A percentile compares a stretch with the other conserved stretches of the same genome.
phyloP scores from a whole-genome alignment of 1,140 invertebrate genomes.

The Drosophila pseudoananassae region DNA sequence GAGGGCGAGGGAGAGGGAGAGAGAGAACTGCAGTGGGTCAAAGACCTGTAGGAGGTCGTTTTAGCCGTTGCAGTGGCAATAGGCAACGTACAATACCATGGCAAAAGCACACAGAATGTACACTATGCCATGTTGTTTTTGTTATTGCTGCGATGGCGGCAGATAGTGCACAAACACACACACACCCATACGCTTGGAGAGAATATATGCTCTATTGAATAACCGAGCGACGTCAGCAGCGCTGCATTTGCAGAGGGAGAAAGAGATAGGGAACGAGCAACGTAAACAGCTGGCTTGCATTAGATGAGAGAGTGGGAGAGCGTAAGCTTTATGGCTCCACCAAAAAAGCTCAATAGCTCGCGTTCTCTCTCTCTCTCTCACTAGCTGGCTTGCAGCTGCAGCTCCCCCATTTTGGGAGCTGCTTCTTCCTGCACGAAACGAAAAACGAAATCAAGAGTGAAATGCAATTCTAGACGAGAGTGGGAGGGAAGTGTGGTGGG shows the following conservation, averaged over 20 bases:
- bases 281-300: slow-evolving; percentile 40
- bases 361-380: slow-evolving; percentile 7
- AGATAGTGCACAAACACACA: slow-evolving; percentile 58
- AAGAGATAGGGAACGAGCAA: slow-evolving; percentile 11
- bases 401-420: slow-evolving; percentile 13
- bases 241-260: slow-evolving; percentile 47
- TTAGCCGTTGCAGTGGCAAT: slow-evolving; percentile 81
- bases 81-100: slow-evolving; percentile 81
- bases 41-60: slow-evolving; percentile 84
- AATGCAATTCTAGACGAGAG: slow-evolving; percentile 55
- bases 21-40: slow-evolving; percentile 70
- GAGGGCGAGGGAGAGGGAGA: background rate
- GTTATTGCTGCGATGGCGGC: slow-evolving; percentile 56
- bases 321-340: slow-evolving; percentile 22
- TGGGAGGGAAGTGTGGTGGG: background rate
- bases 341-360: slow-evolving; percentile 34
- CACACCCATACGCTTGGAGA: slow-evolving; percentile 19
- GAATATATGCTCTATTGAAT: slow-evolving; percentile 60
- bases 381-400: slow-evolving; percentile 4
- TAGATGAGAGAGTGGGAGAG: slow-evolving; percentile 12
- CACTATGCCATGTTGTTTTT: slow-evolving; percentile 14
- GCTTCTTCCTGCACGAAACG: slow-evolving; percentile 37
- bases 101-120: slow-evolving; percentile 41
- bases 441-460: slow-evolving; percentile 79
- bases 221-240: slow-evolving; percentile 56